phyloP scores from a whole-genome alignment of 2,888 invertebrate species.

The Celastrina argiolus region DNA sequence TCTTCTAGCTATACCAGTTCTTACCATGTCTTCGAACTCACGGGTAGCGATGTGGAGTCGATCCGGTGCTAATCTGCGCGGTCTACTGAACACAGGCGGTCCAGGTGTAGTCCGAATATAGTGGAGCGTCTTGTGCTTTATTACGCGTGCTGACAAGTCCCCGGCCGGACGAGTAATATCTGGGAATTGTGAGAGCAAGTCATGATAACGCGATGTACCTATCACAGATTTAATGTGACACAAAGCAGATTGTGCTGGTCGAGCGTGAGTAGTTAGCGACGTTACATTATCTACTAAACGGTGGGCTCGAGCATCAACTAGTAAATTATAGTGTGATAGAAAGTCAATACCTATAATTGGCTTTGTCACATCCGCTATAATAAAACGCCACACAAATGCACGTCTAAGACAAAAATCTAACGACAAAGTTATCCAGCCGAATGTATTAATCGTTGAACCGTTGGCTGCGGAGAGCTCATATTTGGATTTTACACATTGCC shows the following conservation, averaged over 20 bases:
- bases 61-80: no score
- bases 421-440: constrained; percentile 24
- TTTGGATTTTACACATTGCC: constrained; percentile 12
- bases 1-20: constrained; percentile 33
- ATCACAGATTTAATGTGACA: constrained; percentile 12
- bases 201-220: constrained; percentile 6
- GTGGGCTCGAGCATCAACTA: constrained; percentile 39
- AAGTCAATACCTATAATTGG: constrained; percentile 48
- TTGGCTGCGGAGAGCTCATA: constrained; percentile 44
- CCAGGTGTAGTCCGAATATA: no score
- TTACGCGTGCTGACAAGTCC: not conserved
- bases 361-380: constrained; percentile 42
- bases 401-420: constrained; percentile 31
- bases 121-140: constrained; percentile 30
- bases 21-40: constrained; percentile 36
- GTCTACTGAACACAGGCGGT: no score
- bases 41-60: constrained; percentile 30
- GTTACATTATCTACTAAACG: no score
- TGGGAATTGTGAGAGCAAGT: constrained; percentile 18
- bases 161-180: constrained; percentile 16
- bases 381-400: constrained; percentile 40
- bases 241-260: not conserved
- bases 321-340: constrained; percentile 37
- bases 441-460: constrained; percentile 36
- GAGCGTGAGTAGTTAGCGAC: constrained; percentile 21